Evolutionary conservation across 2,888 invertebrate species (phyloP).

Genomic region (Chaitophorus viminalis): DNA sequence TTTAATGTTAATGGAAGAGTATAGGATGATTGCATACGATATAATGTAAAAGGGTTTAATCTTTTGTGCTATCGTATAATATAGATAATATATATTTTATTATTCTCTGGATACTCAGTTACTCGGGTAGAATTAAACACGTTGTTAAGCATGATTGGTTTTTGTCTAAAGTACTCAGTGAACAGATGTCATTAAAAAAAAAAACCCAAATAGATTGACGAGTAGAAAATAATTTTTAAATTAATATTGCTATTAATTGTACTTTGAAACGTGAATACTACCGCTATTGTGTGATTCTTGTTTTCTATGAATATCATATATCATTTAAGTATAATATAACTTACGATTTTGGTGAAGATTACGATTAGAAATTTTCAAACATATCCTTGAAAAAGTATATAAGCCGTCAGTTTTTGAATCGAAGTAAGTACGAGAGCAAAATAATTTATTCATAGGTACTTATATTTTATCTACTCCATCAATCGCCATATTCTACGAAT

Average conservation of each 20-base stretch:
- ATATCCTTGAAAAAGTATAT: not conserved
- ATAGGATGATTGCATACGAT: not conserved
- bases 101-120: not conserved
- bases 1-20: not conserved
- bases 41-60: conserved; percentile 22
- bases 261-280: not conserved
- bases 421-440: not conserved
- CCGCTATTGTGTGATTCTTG: not conserved
- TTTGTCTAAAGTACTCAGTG: not conserved
- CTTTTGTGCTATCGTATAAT: not conserved
- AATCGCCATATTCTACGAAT: not conserved
- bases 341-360: not conserved
- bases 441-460: too few species aligned
- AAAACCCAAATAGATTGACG: not conserved
- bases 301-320: not conserved
- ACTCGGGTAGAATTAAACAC: not conserved
- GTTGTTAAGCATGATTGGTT: not conserved
- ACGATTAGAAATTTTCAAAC: not conserved
- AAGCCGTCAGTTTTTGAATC: not conserved
- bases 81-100: not conserved
- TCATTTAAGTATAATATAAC: not conserved
- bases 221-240: not conserved
- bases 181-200: not conserved
- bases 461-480: too few species aligned
- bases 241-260: not conserved